phyloP scores from a whole-genome alignment of 2,113 vertebrate species.

The Haemorhous mexicanus region DNA sequence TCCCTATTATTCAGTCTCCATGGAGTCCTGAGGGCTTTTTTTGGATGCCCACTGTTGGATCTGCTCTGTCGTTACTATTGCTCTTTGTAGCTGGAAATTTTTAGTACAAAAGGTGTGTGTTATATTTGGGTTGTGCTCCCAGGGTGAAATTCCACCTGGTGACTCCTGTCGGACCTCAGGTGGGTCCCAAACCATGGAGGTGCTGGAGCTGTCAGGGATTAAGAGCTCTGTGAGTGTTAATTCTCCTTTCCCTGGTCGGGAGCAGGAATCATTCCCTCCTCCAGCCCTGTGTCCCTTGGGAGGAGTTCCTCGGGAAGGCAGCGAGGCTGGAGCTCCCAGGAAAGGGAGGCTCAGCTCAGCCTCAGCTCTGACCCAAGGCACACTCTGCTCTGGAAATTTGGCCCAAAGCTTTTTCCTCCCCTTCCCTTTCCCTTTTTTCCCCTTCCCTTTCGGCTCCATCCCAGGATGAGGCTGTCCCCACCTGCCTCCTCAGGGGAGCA shows the following conservation, averaged over 20 bases:
- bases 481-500: neutral
- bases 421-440: neutral
- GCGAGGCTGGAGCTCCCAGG: neutral
- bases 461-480: neutral
- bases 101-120: neutral
- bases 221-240: neutral
- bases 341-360: neutral
- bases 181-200: neutral
- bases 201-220: neutral
- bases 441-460: neutral
- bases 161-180: neutral
- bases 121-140: neutral
- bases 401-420: neutral
- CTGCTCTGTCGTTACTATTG: neutral
- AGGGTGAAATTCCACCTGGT: neutral
- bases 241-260: neutral
- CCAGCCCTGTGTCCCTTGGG: neutral
- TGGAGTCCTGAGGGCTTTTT: neutral
- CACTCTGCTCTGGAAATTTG: fast-evolving
- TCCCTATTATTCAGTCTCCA: neutral
- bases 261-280: neutral
- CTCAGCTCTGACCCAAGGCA: neutral
- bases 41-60: neutral
- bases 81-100: neutral
- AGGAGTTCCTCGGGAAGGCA: neutral